Evolutionary conservation across 1,140 invertebrate species (phyloP).

Genomic region (Physella acuta): DNA sequence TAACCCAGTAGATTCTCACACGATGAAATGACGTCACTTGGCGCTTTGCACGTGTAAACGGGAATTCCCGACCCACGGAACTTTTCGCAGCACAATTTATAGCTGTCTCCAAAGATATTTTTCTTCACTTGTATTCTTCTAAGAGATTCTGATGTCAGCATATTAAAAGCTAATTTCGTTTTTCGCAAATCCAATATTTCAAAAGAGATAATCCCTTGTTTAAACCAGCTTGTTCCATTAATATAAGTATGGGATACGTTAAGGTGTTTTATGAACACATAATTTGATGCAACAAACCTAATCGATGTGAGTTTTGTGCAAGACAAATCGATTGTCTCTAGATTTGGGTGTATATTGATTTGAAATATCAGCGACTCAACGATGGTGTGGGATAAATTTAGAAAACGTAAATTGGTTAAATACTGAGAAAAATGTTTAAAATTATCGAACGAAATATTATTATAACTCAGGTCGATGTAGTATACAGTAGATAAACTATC

Average conservation of each 20-base stretch:
- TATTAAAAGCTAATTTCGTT: neutral
- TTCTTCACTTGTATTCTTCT: neutral
- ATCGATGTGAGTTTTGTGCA: too few species aligned
- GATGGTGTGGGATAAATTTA: too few species aligned
- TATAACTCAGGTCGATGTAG: too few species aligned
- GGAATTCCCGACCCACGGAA: constrained; percentile 20
- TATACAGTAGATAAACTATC: too few species aligned
- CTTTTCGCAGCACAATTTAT: constrained; percentile 37
- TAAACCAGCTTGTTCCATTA: too few species aligned
- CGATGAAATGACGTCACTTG: constrained; percentile 34
- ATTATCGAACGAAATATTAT: too few species aligned
- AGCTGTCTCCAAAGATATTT: constrained; percentile 30
- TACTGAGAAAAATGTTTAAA: too few species aligned
- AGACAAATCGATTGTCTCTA: too few species aligned
- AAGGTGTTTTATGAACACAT: neutral
- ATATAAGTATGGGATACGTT: neutral
- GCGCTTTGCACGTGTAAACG: constrained; percentile 32
- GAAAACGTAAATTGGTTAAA: too few species aligned
- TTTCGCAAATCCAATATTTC: neutral
- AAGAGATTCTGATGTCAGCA: neutral
- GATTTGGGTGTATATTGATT: too few species aligned
- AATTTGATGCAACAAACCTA: neutral
- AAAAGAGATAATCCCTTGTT: neutral
- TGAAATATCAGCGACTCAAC: too few species aligned
- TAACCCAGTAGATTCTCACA: too few species aligned